Evolutionary conservation across 2,113 vertebrate genomes (phyloP).

Genomic region (Campylorhamphus procurvoides): DNA sequence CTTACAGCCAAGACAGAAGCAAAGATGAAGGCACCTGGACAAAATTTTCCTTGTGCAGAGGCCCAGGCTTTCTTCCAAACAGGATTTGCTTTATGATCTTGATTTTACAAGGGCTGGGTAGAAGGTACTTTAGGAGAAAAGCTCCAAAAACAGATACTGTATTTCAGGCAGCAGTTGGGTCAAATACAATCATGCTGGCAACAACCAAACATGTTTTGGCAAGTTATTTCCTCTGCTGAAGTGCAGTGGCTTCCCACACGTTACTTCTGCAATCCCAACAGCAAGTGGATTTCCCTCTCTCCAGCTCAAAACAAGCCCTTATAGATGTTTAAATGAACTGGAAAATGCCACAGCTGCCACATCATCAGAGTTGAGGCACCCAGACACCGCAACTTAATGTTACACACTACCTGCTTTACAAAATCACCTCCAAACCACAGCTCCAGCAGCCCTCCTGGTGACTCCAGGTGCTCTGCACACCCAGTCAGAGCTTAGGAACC

Average conservation of each 20-base stretch:
- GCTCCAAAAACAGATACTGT: not conserved
- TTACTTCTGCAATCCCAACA: not conserved
- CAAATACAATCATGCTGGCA: not conserved
- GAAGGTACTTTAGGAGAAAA: not conserved
- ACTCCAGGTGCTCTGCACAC: not conserved
- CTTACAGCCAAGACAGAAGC: not conserved
- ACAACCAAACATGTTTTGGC: not conserved
- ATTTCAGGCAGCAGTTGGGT: not conserved
- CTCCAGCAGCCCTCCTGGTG: not conserved
- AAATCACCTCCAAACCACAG: not conserved
- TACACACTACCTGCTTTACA: not conserved
- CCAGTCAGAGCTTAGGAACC: not conserved
- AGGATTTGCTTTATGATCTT: not conserved
- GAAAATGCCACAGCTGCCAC: not conserved
- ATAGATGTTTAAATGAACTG: not conserved
- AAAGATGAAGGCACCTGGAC: not conserved
- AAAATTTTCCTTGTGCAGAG: not conserved
- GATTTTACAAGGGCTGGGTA: not conserved
- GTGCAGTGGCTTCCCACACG: not conserved
- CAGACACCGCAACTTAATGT: rapidly evolving
- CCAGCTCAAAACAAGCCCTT: not conserved
- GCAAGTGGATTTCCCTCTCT: not conserved
- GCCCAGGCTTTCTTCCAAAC: not conserved
- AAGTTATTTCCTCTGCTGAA: not conserved
- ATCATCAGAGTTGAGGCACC: not conserved